Base-by-base conservation (phyloP, 2,888 invertebrate species). In the Cyrtodaria siliqua region DNA sequence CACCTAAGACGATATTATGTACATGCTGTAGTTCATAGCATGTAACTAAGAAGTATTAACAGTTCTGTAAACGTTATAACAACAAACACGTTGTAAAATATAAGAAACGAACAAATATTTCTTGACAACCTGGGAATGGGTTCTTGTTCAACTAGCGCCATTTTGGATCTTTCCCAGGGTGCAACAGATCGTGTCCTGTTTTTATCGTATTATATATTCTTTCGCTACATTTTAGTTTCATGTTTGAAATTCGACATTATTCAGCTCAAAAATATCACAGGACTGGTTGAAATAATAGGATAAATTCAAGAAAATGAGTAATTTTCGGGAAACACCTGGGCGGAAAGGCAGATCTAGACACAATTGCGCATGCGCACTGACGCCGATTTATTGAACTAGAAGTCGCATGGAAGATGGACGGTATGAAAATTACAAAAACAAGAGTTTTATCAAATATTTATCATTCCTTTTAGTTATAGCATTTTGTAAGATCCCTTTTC, bases 391-490 rank as follows among this genome's bases (percentile, higher is more conserved):
- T 59, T 29, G 53, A 59, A 68, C 47, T 49, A 20, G 40, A 40
- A 63, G 74, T 63, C 71, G 72, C 73, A 77, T 79, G 71, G 69
- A 75, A 67, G 67, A 81, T 81, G 73, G 81, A 81, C 60, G 81
- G 81, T 81, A 68, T 49, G 57, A 40, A 40, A 23, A 8, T 16
- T 53, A 20, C 27, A 42, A 44, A 59, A 59, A 33, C 42, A 59
- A 33, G 33, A 33, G 33, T 33, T 33, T 33, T 33, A 33, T 33
- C 12, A 33, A 33, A 8, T 33, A 33, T 33, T 33, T 33, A 33
- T 33, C 12, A 33, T 33, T 8, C 12, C 4, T 33, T 33, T 33
- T 4, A 33, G n/a, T n/a, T n/a, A n/a, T n/a, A n/a, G n/a, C n/a
- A n/a, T n/a, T n/a, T n/a, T n/a, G n/a, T n/a, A n/a, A n/a, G n/a